phyloP scores from a whole-genome alignment of 30 jellyfish, hydroid and myxozoan species.

The Catostylus mosaicus region DNA sequence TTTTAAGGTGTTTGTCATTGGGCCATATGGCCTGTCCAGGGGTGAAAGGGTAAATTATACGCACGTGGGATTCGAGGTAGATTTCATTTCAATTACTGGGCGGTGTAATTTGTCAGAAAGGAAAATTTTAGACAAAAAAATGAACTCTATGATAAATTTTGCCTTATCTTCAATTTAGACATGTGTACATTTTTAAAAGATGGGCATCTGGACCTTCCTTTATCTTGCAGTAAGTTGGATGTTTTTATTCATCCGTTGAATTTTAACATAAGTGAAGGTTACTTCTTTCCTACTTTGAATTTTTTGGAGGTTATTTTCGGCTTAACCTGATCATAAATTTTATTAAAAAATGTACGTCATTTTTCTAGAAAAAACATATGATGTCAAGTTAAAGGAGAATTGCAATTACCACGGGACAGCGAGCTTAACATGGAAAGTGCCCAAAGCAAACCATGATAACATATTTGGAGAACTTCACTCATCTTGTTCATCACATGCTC shows the following conservation, averaged over 20 bases:
- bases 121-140: too few relatives aligned
- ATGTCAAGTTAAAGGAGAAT: not conserved
- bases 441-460: not conserved
- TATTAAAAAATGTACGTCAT: not conserved
- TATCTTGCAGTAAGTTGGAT: not conserved
- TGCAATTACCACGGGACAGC: not conserved
- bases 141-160: not conserved
- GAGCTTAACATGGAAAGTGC: conserved; percentile 3
- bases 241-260: not conserved
- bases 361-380: not conserved
- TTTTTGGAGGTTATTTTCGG: not conserved
- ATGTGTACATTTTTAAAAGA: not conserved
- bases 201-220: not conserved
- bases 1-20: not conserved
- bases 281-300: not conserved
- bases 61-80: not conserved
- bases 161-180: not conserved
- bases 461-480: not conserved
- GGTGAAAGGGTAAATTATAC: not conserved
- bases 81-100: not conserved
- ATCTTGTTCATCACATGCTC: not conserved
- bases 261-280: not conserved
- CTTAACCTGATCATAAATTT: not conserved
- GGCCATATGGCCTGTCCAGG: not conserved
- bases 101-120: not conserved